Evolutionary conservation across 2,113 vertebrate genomes (phyloP).

Genomic region (Scytalopus superciliaris): DNA sequence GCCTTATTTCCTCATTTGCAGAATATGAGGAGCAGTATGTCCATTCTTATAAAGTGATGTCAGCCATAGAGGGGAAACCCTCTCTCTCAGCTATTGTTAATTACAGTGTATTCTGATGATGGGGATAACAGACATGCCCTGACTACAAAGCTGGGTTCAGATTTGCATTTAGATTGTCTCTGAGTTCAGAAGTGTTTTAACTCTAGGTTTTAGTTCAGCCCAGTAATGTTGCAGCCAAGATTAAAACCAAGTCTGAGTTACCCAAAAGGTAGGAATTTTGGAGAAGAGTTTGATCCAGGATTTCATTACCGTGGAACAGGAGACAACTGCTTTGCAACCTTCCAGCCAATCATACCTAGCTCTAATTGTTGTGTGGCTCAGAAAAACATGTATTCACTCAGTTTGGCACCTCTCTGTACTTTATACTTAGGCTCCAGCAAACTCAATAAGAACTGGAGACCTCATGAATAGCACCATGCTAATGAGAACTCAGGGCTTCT

Average conservation of each 20-base stretch:
- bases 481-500: neutral
- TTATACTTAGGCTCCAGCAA: neutral
- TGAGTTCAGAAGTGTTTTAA: neutral
- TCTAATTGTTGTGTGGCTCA: neutral
- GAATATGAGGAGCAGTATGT: neutral
- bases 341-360: neutral
- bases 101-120: neutral
- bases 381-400: neutral
- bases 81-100: neutral
- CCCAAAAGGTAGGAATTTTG: neutral
- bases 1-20: neutral
- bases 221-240: neutral
- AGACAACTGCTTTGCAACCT: neutral
- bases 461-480: neutral
- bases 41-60: neutral
- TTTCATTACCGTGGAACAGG: neutral
- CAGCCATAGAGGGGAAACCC: fast-evolving
- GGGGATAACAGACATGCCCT: neutral
- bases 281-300: neutral
- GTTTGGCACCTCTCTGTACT: neutral
- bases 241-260: neutral
- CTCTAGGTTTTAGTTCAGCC: neutral
- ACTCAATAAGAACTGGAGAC: neutral
- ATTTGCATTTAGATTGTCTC: neutral
- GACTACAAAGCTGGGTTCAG: neutral